Evolutionary conservation across 2,113 vertebrate species (phyloP).

Genomic region (Okapia johnstoni): DNA sequence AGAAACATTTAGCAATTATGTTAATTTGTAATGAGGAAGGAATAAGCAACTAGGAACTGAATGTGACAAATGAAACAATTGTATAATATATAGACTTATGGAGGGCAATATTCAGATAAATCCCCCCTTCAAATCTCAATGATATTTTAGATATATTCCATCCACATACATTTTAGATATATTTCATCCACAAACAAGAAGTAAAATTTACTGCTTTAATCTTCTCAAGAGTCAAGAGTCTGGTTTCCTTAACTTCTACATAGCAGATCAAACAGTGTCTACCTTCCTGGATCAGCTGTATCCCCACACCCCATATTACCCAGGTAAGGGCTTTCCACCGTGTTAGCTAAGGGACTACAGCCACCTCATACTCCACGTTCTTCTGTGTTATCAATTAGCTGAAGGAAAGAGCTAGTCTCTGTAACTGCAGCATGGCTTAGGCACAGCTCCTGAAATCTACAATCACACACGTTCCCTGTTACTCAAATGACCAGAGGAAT

Average conservation of each 20-base stretch:
- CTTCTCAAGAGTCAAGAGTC: not conserved
- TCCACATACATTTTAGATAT: not conserved
- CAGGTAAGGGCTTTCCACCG: accelerated
- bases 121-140: not conserved
- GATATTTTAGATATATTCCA: not conserved
- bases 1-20: not conserved
- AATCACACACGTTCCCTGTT: not conserved
- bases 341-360: not conserved
- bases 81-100: not conserved
- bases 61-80: not conserved
- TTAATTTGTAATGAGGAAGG: not conserved
- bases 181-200: not conserved
- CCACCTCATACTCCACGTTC: not conserved
- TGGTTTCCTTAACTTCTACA: not conserved
- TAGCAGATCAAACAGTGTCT: not conserved
- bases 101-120: not conserved
- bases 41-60: not conserved
- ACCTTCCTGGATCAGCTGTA: not conserved
- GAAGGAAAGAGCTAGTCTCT: not conserved
- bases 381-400: not conserved
- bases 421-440: not conserved
- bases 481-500: not conserved
- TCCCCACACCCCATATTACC: not conserved
- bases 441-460: not conserved
- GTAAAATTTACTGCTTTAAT: not conserved